Evolutionary conservation across 2,797 vertebrate genomes (phyloP), one percentile per base, ranked within the genome.

Genomic region (Crotalus adamanteus): DNA sequence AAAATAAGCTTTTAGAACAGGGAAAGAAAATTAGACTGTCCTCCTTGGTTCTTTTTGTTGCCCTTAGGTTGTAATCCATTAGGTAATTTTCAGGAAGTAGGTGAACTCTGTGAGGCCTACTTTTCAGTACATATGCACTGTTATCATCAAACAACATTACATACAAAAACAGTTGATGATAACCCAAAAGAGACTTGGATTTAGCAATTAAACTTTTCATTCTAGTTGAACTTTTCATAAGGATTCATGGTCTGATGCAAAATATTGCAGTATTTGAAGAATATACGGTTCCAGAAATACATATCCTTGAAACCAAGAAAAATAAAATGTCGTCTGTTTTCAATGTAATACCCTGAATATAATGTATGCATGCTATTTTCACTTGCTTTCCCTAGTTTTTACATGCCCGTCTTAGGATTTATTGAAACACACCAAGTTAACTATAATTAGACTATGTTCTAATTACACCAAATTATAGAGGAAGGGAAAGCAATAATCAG

Each of bases 71-170:
- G 18, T 56, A 57, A 86, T 53, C 47, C 26, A 83, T 25, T 37
- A 57, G 12, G 16, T 13, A 78, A 25, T 55, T 60, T 88, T 89
- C 20, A 25, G 73, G 42, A 83, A 86, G 51, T 51, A 51, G 1
- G 25, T 51, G 6, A 28, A 86, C 37, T 83, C 42, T 13, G 37
- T 47, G 26, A 86, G 51, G 85, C 13, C 26, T 86, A 86, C 51
- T 51, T 51, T 25, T 86, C 6, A 91, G 87, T 94, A 94, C 92
- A 85, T 95, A 87, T 47, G 73, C 73, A 25, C 73, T 83, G 73
- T 95, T 95, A 91, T 86, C 90, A 89, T 95, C 97, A 95, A 95
- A 93, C 94, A 96, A 96, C 95, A 91, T 87, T 92, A 87, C 93
- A 94, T 78, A 78, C 87, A 96, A 95, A 94, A 91, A 16, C 89